Percentiles rank a stretch among this genome's conserved stretches.
These are phyloP conservation scores for Podarcis muralis DNA, from an alignment of 2,113 vertebrate species.

Conservation along the genomic window DNA sequence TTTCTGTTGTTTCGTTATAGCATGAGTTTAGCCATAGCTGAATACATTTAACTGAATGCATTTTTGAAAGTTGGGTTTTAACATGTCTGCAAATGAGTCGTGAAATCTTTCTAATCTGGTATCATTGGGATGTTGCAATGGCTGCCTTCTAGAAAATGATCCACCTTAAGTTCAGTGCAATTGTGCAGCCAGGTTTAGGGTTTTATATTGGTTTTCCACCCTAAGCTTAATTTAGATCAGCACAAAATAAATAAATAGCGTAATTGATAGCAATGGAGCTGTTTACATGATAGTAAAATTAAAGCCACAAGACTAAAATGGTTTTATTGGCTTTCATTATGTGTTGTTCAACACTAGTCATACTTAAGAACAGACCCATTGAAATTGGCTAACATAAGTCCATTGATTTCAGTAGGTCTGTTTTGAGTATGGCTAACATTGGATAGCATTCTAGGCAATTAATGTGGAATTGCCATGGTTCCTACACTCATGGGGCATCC, in stretches of 20 bases:
- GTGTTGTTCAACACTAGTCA: too few species aligned
- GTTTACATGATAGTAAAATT: neutral
- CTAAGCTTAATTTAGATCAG: neutral
- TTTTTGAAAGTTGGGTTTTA: slow-evolving; percentile 24
- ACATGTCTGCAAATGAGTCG: neutral
- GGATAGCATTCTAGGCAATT: neutral
- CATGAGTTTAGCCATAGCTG: slow-evolving; percentile 12
- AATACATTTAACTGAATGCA: neutral
- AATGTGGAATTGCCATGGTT: neutral
- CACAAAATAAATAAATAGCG: neutral
- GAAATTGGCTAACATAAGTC: too few species aligned
- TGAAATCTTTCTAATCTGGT: neutral
- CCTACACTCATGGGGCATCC: neutral
- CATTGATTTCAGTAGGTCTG: too few species aligned
- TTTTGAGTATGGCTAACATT: too few species aligned
- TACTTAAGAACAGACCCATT: too few species aligned
- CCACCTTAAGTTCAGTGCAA: rapidly evolving
- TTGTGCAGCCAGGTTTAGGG: neutral
- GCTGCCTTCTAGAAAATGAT: slow-evolving; percentile 19
- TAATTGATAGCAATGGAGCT: neutral
- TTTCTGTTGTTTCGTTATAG: slow-evolving; percentile 42
- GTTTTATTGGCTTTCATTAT: neutral
- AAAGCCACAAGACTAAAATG: neutral
- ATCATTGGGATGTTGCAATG: neutral
- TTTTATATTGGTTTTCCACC: neutral